Evolutionary conservation across 2,113 vertebrate genomes (phyloP), one percentile per base, ranked within the genome.

Genomic region (Dicerorhinus sumatrensis): DNA sequence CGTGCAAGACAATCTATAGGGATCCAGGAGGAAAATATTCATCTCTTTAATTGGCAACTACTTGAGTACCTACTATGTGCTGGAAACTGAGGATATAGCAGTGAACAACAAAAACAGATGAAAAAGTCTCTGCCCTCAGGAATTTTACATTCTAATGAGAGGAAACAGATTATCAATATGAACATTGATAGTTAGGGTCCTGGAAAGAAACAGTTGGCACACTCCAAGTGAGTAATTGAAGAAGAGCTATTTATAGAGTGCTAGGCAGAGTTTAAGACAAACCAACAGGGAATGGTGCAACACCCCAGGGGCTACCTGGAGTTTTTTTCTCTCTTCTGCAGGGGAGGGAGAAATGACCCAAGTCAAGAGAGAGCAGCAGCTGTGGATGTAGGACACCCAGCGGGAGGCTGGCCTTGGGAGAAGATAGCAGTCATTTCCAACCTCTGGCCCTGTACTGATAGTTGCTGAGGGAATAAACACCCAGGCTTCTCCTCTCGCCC

Each of bases 401-500:
- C 3, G 83, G 29, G 25, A 92, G 8, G 1, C 16, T 29, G 46
- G n/a, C 16, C 16, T 70, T 27, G 21, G 54, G 29, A 89, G 13
- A 48, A 10, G 4, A 36, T 31, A 20, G 33, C n/a, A 80, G 12
- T 12, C 21, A 56, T 12, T 18, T 46, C 18, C n/a, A 8, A 11
- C 20, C n/a, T 0, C 2, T 17, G 42, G 3, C 39, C 13, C 70
- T 83, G 18, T 10, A 23, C 13, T 8, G 25, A 39, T 42, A 27
- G 23, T 75, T 46, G 10, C 62, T 36, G 2, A 81, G 48, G 2
- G 18, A 73, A 87, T 79, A 67, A 67, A 42, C 0, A 0, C 17
- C 29, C 4, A 2, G 1, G 18, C 4, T 7, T 21, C 62, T 75
- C 3, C 7, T 84, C 48, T 65, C 11, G 16, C 1, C 4, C 21